These are phyloP conservation scores for Watersipora subatra DNA, from an alignment of 1,140 invertebrate species.

Conservation along the genomic window DNA sequence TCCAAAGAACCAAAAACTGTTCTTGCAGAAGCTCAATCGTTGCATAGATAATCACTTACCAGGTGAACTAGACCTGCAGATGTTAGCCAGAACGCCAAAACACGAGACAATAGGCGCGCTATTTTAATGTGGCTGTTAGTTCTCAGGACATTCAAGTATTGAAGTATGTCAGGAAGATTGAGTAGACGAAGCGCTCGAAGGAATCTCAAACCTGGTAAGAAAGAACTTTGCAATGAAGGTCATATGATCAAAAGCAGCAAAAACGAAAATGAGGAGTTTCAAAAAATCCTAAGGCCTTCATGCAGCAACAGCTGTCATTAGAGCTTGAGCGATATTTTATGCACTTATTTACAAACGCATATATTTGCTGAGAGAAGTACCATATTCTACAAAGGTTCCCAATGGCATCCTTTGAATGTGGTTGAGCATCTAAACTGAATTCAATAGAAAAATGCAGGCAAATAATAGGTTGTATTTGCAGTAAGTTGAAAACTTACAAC, in stretches of 20 bases:
- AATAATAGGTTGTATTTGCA: too few relatives aligned
- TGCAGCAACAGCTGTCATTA: too few relatives aligned
- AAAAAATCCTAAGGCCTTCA: not conserved
- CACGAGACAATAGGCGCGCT: slow-evolving; percentile 30
- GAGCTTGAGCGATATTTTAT: too few relatives aligned
- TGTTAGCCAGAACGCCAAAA: slow-evolving; percentile 36
- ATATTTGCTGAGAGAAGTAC: too few relatives aligned
- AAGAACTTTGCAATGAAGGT: slow-evolving; percentile 14
- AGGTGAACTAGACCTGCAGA: slow-evolving; percentile 40
- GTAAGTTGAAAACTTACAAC: too few relatives aligned
- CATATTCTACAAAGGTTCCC: too few relatives aligned
- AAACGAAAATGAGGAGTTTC: not conserved
- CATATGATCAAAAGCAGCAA: not conserved
- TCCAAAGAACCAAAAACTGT: too few relatives aligned
- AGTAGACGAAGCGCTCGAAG: slow-evolving; percentile 95
- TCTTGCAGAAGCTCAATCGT: too few relatives aligned
- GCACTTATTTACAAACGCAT: too few relatives aligned
- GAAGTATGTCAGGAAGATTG: slow-evolving; percentile 49
- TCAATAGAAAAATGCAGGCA: too few relatives aligned
- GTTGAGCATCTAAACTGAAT: too few relatives aligned
- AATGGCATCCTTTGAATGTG: too few relatives aligned
- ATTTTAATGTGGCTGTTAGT: slow-evolving; percentile 38
- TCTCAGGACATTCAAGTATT: slow-evolving; percentile 39
- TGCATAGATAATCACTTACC: slow-evolving; percentile 30
- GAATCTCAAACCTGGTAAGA: slow-evolving; percentile 95